Percentiles rank a stretch among this genome's conserved stretches.
Evolutionary conservation across 2,113 vertebrate genomes (phyloP).

Genomic region (Abramis brama): DNA sequence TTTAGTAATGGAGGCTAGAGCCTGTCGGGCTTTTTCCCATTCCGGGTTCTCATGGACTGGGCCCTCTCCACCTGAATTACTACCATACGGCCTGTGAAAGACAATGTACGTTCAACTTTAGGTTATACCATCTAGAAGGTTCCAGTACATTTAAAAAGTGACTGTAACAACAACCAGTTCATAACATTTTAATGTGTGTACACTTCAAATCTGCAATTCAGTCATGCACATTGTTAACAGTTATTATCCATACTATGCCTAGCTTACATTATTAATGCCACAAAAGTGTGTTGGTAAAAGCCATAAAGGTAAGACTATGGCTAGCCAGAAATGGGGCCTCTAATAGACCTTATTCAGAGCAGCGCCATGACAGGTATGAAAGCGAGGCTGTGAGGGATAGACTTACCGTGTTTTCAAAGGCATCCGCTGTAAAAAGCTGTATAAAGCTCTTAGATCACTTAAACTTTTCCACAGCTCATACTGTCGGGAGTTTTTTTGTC

Average conservation of each 20-base stretch:
- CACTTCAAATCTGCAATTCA: not conserved
- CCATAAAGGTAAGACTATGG: not conserved
- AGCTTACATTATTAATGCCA: not conserved
- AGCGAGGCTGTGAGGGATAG: too few relatives aligned
- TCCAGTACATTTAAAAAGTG: not conserved
- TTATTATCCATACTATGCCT: not conserved
- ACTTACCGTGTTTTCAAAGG: too few relatives aligned
- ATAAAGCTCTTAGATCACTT: too few relatives aligned
- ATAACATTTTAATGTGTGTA: not conserved
- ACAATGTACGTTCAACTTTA: not conserved
- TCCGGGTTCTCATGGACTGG: slow-evolving; percentile 89
- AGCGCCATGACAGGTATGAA: too few relatives aligned
- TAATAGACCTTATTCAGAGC: too few relatives aligned
- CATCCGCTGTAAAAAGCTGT: too few relatives aligned
- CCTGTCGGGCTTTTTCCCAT: slow-evolving; percentile 92
- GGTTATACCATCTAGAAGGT: not conserved
- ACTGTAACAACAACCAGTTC: not conserved
- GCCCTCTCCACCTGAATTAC: slow-evolving; percentile 67
- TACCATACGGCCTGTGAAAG: slow-evolving; percentile 69
- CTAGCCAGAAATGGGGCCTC: not conserved
- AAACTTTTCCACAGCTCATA: too few relatives aligned
- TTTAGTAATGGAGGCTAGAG: slow-evolving; percentile 78
- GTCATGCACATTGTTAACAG: not conserved
- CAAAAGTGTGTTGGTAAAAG: not conserved
- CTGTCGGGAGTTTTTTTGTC: too few relatives aligned